phyloP scores from a whole-genome alignment of 1,140 invertebrate species.

The Brachionus koreanus region DNA sequence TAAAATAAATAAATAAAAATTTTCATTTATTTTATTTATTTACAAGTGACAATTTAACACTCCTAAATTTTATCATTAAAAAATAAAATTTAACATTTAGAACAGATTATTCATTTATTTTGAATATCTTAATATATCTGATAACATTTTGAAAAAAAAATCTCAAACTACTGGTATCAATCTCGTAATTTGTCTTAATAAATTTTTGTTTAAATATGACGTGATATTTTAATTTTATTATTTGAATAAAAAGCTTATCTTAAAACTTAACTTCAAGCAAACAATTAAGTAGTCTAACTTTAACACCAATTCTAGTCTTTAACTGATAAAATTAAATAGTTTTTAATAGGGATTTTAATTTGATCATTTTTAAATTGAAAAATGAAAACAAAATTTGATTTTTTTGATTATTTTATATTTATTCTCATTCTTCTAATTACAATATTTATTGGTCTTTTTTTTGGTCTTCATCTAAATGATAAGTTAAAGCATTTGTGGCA shows the following conservation, averaged over 20 bases:
- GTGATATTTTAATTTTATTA: neutral
- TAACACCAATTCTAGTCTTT: neutral
- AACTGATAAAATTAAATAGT: neutral
- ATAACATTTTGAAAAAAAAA: neutral
- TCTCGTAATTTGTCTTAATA: neutral
- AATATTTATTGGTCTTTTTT: conserved; percentile 38
- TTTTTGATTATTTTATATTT: conserved; percentile 44
- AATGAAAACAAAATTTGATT: conserved; percentile 43
- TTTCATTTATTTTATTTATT: too few species aligned
- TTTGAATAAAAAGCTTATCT: neutral
- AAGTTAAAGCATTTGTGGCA: neutral
- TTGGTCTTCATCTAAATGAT: conserved; percentile 21
- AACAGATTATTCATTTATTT: too few species aligned
- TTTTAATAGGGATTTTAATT: neutral
- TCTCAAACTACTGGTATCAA: neutral
- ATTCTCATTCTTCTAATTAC: conserved; percentile 14
- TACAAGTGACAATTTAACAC: neutral
- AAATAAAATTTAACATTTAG: neutral
- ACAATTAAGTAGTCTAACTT: neutral
- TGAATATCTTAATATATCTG: neutral
- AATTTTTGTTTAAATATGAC: neutral
- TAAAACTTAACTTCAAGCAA: neutral
- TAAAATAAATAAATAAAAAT: too few species aligned
- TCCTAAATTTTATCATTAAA: neutral
- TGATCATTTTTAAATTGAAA: neutral